These are phyloP conservation scores for Lethrus apterus DNA, from an alignment of 1,140 invertebrate genomes.

Conservation along the genomic window DNA sequence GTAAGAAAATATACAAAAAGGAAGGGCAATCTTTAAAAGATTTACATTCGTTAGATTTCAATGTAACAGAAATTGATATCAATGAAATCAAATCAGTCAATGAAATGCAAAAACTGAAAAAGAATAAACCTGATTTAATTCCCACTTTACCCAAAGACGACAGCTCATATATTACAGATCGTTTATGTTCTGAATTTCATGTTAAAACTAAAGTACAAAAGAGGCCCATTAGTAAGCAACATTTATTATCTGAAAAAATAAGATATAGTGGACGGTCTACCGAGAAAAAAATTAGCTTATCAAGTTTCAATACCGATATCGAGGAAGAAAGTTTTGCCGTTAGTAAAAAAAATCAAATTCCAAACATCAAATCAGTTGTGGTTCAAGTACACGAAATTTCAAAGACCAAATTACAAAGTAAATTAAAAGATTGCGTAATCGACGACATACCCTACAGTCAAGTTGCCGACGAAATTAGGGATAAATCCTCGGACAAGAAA, in stretches of 20 bases:
- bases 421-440: constrained; percentile 14
- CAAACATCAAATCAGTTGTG: constrained; percentile 23
- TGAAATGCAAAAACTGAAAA: constrained; percentile 22
- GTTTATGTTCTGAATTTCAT: constrained; percentile 33
- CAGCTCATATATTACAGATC: constrained; percentile 31
- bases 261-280: constrained; percentile 17
- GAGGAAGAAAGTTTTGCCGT: constrained; percentile 3
- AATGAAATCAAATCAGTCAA: constrained; percentile 19
- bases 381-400: constrained; percentile 27
- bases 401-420: constrained; percentile 16
- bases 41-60: constrained; percentile 8
- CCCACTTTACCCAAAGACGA: constrained; percentile 30
- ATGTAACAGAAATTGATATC: constrained; percentile 20
- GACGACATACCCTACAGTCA: constrained; percentile 35
- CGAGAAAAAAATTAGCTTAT: constrained; percentile 8
- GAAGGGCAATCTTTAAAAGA: constrained; percentile 16
- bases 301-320: constrained; percentile 10
- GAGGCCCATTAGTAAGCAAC: constrained; percentile 18
- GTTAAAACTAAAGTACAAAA: constrained; percentile 36
- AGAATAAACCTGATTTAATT: constrained; percentile 33
- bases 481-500: constrained; percentile 13
- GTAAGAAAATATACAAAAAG: neutral
- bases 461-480: constrained; percentile 29
- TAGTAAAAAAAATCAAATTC: constrained; percentile 4
- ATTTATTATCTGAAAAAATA: constrained; percentile 17